Conservation (phyloP, 2,888 invertebrate species). For the Campopleginae sp. region DNA sequence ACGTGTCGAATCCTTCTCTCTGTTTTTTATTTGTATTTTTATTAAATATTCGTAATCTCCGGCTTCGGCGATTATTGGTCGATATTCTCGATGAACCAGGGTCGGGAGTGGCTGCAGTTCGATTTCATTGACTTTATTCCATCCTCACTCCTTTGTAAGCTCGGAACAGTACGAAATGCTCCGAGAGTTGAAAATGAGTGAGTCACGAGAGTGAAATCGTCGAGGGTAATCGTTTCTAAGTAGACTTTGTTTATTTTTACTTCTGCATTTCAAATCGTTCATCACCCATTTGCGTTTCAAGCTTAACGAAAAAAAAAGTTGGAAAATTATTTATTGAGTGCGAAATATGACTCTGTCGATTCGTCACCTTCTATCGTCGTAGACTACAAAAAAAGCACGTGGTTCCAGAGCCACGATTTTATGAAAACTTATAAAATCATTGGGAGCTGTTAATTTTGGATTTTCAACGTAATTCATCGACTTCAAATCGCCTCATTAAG, state of each 20-base stretch:
- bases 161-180: conserved; percentile 3
- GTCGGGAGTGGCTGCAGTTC: background rate
- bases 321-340: conserved; percentile 18
- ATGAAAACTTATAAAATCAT: background rate
- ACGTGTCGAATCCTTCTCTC: background rate
- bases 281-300: background rate
- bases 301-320: conserved; percentile 14
- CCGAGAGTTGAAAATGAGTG: conserved; percentile 41
- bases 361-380: conserved; percentile 38
- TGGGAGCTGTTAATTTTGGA: background rate
- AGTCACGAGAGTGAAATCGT: conserved; percentile 50
- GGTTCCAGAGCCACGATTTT: background rate
- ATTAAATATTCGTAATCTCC: background rate
- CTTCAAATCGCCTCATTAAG: too few relatives aligned
- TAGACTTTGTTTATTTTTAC: conserved; percentile 9
- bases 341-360: background rate
- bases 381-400: background rate
- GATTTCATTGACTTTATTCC: conserved; percentile 18
- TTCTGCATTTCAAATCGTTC: conserved; percentile 17
- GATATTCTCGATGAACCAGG: too few relatives aligned
- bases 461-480: background rate
- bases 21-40: background rate
- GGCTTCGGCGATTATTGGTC: background rate
- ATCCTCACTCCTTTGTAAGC: background rate
- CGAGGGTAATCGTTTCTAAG: conserved; percentile 38